phyloP scores from a whole-genome alignment of 2,113 vertebrate genomes.

The Craseonycteris thonglongyai region DNA sequence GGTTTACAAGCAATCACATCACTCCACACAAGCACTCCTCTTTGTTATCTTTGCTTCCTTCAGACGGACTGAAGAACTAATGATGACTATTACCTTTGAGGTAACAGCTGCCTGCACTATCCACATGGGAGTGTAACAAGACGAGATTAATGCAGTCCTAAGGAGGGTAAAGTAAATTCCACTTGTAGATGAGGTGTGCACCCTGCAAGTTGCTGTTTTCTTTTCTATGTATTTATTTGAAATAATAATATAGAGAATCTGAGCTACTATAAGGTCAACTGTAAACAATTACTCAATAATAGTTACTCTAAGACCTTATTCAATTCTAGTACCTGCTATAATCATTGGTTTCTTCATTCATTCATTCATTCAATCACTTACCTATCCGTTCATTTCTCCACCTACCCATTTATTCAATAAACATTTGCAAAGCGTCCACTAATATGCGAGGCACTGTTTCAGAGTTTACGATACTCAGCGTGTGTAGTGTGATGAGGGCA shows the following conservation, averaged over 20 bases:
- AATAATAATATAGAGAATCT: neutral
- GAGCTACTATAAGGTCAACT: neutral
- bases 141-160: neutral
- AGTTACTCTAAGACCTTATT: neutral
- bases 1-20: conserved; percentile 36
- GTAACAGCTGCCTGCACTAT: neutral
- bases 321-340: neutral
- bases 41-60: conserved; percentile 58
- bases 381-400: neutral
- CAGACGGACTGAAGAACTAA: conserved; percentile 50
- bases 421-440: neutral
- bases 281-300: neutral
- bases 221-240: neutral
- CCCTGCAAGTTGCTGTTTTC: neutral
- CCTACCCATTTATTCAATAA: neutral
- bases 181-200: neutral
- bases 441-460: neutral
- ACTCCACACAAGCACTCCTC: conserved; percentile 40
- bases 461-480: neutral
- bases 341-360: neutral
- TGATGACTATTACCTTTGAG: conserved; percentile 40
- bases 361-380: neutral
- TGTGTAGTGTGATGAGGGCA: neutral
- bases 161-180: neutral
- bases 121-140: neutral